Conservation (phyloP, 2,888 invertebrate genomes). For the Gandaritis pyraliata region DNA sequence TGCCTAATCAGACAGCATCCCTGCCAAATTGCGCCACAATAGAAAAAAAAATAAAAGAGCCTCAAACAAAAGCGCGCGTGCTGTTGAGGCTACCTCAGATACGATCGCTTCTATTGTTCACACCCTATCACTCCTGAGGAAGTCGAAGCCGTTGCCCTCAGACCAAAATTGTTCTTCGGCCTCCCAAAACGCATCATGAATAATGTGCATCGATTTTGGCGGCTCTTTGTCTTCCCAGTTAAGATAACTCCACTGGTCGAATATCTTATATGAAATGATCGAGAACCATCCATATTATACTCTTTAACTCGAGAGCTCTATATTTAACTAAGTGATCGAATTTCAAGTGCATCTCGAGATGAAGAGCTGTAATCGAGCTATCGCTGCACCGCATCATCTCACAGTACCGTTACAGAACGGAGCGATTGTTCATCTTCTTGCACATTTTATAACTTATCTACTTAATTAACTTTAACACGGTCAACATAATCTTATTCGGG, state of each 20-base stretch:
- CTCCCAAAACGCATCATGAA: slow-evolving; percentile 61
- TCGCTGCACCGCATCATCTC: slow-evolving; percentile 44
- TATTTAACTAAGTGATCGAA: slow-evolving; percentile 50
- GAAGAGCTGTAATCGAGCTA: slow-evolving; percentile 56
- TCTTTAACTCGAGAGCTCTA: slow-evolving; percentile 31
- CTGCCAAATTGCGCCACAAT: slow-evolving; percentile 65
- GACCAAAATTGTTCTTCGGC: slow-evolving; percentile 37
- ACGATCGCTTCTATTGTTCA: slow-evolving; percentile 66
- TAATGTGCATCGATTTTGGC: slow-evolving; percentile 74
- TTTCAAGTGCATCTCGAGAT: slow-evolving; percentile 66
- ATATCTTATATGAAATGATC: slow-evolving; percentile 42
- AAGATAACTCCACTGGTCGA: slow-evolving; percentile 46
- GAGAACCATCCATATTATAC: slow-evolving; percentile 35
- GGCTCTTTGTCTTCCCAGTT: slow-evolving; percentile 63
- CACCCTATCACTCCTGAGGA: slow-evolving; percentile 55
- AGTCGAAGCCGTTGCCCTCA: slow-evolving; percentile 50
- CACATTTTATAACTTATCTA: slow-evolving; percentile 53
- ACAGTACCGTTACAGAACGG: slow-evolving; percentile 58
- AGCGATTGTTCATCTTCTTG: slow-evolving; percentile 57
- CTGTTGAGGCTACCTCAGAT: slow-evolving; percentile 64
- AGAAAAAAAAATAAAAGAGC: slow-evolving; percentile 65
- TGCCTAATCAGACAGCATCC: slow-evolving; percentile 56
- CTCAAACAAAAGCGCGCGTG: slow-evolving; percentile 67
- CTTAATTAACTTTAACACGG: slow-evolving; percentile 68
- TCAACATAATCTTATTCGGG: slow-evolving; percentile 53